phyloP scores from a whole-genome alignment of 2,888 invertebrate species.

The Lochmaea crataegi region DNA sequence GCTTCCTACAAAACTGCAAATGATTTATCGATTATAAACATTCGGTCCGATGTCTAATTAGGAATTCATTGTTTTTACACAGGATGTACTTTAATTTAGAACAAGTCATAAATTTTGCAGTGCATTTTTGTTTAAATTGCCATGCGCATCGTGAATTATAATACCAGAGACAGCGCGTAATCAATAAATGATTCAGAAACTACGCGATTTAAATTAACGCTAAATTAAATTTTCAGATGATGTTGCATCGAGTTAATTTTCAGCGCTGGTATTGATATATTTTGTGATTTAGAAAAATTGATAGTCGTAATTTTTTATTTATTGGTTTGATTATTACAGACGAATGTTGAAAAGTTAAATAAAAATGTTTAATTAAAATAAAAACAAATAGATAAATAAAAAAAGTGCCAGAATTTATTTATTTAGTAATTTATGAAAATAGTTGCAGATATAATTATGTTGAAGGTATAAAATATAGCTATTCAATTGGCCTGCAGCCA shows the following conservation, averaged over 20 bases:
- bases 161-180: slow-evolving; percentile 49
- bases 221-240: slow-evolving; percentile 60
- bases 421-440: too few species aligned
- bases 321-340: neutral
- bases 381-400: too few species aligned
- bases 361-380: too few species aligned
- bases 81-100: slow-evolving; percentile 43
- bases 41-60: slow-evolving; percentile 43
- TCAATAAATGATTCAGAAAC: slow-evolving; percentile 58
- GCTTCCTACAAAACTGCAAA: slow-evolving; percentile 30
- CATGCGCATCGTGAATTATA: slow-evolving; percentile 50
- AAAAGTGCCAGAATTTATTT: too few species aligned
- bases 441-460: too few species aligned
- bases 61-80: slow-evolving; percentile 46
- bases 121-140: slow-evolving; percentile 48
- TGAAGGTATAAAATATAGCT: too few species aligned
- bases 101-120: slow-evolving; percentile 44
- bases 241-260: slow-evolving; percentile 54
- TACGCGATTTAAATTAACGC: slow-evolving; percentile 60
- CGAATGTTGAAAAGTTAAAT: neutral
- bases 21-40: slow-evolving; percentile 40
- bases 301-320: neutral
- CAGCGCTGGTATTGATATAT: slow-evolving; percentile 43
- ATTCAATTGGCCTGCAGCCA: too few species aligned
- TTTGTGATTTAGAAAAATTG: slow-evolving; percentile 10